Percentiles rank a stretch among this genome's conserved stretches.
phyloP scores from a whole-genome alignment of 2,888 invertebrate species.

The Ernsta delagoae region DNA sequence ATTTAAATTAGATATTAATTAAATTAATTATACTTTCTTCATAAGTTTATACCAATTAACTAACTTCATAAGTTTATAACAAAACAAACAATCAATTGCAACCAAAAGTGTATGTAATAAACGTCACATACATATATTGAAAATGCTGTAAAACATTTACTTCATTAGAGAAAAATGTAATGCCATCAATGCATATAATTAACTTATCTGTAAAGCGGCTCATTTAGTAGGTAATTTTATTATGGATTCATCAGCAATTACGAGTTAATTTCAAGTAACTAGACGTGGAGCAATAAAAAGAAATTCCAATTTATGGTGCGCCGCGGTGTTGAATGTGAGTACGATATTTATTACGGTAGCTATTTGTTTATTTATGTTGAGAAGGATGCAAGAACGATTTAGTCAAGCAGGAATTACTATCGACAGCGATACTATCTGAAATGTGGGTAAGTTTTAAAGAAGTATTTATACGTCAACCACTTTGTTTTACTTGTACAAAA shows the following conservation, averaged over 20 bases:
- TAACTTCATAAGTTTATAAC: too few relatives aligned
- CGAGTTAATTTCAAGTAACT: conserved; percentile 66
- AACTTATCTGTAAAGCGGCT: conserved; percentile 38
- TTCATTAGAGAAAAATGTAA: conserved; percentile 35
- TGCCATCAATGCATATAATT: conserved; percentile 38
- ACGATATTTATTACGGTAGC: conserved; percentile 67
- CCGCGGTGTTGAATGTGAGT: conserved; percentile 62
- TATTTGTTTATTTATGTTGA: conserved; percentile 62
- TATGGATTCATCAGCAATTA: conserved; percentile 65
- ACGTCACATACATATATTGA: conserved; percentile 26
- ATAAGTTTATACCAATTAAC: conserved; percentile 12
- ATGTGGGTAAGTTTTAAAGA: too few relatives aligned
- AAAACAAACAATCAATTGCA: conserved; percentile 32
- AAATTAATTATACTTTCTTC: not conserved
- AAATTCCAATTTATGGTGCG: conserved; percentile 68
- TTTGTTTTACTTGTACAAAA: too few relatives aligned
- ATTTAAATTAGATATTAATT: not conserved
- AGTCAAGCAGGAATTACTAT: conserved; percentile 43
- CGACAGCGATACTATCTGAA: not conserved
- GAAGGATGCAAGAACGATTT: conserved; percentile 39
- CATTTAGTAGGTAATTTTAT: conserved; percentile 54
- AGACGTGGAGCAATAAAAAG: conserved; percentile 67
- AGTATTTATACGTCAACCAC: too few relatives aligned
- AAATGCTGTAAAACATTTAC: conserved; percentile 35
- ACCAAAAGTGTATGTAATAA: conserved; percentile 28